A percentile compares a stretch with the other conserved stretches of the same genome.
phyloP scores from a whole-genome alignment of 1,140 invertebrate species.

The Diuraphis noxia region DNA sequence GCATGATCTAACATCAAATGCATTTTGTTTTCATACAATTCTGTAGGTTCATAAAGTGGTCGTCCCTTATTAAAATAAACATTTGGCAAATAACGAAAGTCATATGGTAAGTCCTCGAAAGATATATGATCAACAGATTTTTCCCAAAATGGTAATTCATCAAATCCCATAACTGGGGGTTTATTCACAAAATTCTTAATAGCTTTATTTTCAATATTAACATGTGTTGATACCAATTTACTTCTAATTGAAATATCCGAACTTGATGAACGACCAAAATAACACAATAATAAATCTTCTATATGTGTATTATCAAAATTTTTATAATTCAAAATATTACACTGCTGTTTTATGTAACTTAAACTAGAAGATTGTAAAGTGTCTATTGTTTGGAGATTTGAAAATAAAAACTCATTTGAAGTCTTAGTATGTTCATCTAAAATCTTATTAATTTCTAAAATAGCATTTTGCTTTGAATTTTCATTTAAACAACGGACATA shows the following conservation, averaged over 20 bases:
- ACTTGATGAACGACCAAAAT: conserved; percentile 40
- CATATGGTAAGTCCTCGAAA: background rate
- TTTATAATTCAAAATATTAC: conserved; percentile 16
- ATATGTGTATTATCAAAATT: background rate
- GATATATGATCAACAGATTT: conserved; percentile 9
- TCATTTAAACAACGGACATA: conserved; percentile 66
- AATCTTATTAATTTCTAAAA: conserved; percentile 17
- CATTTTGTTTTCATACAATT: conserved; percentile 37
- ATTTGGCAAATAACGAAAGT: conserved; percentile 31
- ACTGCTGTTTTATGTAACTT: conserved; percentile 23
- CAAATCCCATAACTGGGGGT: background rate
- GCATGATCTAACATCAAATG: conserved; percentile 48
- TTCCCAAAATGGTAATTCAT: background rate
- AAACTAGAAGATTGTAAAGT: conserved; percentile 32
- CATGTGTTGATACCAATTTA: background rate
- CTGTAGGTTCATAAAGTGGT: background rate
- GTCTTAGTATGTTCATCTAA: background rate
- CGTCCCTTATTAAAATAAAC: background rate
- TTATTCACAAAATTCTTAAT: conserved; percentile 30
- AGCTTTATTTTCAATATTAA: background rate
- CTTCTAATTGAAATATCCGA: conserved; percentile 27
- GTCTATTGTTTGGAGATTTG: conserved; percentile 43
- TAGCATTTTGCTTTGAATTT: conserved; percentile 34
- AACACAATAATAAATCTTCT: conserved; percentile 46
- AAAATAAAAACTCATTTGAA: background rate